These are phyloP conservation scores for Drosophila gunungcola DNA, from an alignment of 1,140 invertebrate genomes.

Conservation along the genomic window DNA sequence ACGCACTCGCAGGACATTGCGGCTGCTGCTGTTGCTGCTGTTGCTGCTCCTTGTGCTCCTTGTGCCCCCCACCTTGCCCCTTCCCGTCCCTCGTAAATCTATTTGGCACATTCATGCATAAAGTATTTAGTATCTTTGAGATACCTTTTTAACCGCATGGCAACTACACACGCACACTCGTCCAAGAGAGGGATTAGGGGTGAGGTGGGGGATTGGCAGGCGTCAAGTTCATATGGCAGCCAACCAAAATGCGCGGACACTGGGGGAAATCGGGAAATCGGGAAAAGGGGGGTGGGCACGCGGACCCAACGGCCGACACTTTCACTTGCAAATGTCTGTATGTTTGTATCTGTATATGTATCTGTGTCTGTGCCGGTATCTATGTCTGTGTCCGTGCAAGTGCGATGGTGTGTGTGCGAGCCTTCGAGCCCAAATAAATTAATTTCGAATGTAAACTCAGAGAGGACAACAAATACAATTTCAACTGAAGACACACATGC, in stretches of 20 bases:
- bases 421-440: constrained; percentile 67
- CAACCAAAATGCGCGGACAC: constrained; percentile 79
- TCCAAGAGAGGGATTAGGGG: constrained; percentile 2
- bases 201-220: constrained; percentile 30
- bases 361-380: constrained; percentile 5
- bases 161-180: constrained; percentile 69
- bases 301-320: constrained; percentile 64
- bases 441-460: constrained; percentile 72
- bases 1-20: constrained; percentile 19
- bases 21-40: constrained; percentile 12
- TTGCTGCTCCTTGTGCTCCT: constrained; percentile 15
- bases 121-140: constrained; percentile 83
- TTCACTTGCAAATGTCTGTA: constrained; percentile 58
- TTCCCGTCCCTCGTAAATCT: constrained; percentile 71
- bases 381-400: background rate
- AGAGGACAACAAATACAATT: constrained; percentile 71
- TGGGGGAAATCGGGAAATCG: constrained; percentile 15
- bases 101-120: constrained; percentile 83
- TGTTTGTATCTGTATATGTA: background rate
- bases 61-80: background rate
- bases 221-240: constrained; percentile 71
- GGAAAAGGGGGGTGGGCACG: constrained; percentile 4
- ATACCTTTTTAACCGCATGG: constrained; percentile 81
- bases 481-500: constrained; percentile 50
- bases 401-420: constrained; percentile 16